These are phyloP conservation scores for Eueides isabella DNA, from an alignment of 1,140 invertebrate genomes.

Conservation along the genomic window DNA sequence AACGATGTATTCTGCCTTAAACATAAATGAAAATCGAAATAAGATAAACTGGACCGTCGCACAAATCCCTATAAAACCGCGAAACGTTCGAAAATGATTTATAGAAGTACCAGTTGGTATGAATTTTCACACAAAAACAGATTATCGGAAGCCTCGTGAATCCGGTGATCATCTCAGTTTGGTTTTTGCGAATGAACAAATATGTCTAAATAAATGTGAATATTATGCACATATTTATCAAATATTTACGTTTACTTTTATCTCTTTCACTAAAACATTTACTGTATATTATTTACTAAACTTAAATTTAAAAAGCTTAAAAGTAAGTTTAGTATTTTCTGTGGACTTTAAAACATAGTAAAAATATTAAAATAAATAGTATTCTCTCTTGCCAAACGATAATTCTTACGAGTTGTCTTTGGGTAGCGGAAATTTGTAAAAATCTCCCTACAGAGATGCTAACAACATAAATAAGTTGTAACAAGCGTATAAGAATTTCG, in stretches of 20 bases:
- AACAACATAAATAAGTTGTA: too few relatives aligned
- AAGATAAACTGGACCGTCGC: conserved; percentile 64
- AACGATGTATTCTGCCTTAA: conserved; percentile 24
- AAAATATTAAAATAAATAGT: too few relatives aligned
- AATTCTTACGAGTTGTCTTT: too few relatives aligned
- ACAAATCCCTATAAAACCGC: conserved; percentile 71
- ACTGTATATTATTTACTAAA: too few relatives aligned
- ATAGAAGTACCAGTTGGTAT: conserved; percentile 63
- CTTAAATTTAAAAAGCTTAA: too few relatives aligned
- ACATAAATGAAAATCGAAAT: conserved; percentile 60
- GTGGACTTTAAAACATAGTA: too few relatives aligned
- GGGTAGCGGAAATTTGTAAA: too few relatives aligned
- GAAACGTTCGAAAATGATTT: conserved; percentile 77
- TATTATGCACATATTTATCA: background rate
- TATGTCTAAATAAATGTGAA: background rate
- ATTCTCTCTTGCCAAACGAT: too few relatives aligned
- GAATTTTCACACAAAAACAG: conserved; percentile 72
- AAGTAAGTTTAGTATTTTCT: too few relatives aligned
- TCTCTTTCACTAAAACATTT: too few relatives aligned
- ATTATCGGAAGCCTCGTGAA: conserved; percentile 72
- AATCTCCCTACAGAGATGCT: too few relatives aligned
- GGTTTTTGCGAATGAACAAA: conserved; percentile 44
- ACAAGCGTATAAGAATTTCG: too few relatives aligned
- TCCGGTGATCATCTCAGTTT: conserved; percentile 55
- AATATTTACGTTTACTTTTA: background rate